Conservation (phyloP, 2,888 invertebrate species). For the Dryococelus australis region DNA sequence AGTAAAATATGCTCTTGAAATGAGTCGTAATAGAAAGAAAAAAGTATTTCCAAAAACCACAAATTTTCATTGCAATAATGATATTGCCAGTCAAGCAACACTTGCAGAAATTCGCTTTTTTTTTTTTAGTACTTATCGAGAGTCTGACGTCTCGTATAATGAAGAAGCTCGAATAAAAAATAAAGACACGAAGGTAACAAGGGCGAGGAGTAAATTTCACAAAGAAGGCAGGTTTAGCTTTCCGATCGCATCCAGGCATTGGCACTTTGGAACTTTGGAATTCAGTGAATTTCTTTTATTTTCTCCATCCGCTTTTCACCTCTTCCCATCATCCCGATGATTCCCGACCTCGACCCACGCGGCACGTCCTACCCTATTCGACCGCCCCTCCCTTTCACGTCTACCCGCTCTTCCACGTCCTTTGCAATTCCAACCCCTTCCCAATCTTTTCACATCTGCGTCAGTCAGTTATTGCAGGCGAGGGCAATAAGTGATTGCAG, state of each 20-base stretch:
- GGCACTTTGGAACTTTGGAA: not conserved
- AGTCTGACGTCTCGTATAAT: not conserved
- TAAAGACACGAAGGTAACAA: not conserved
- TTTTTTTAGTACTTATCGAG: too few species aligned
- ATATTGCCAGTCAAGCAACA: too few species aligned
- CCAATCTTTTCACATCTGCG: too few species aligned
- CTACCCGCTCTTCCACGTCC: not conserved
- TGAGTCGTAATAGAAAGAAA: too few species aligned
- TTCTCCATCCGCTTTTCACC: not conserved
- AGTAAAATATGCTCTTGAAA: too few species aligned
- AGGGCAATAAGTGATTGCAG: too few species aligned
- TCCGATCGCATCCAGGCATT: not conserved
- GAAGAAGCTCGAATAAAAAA: not conserved
- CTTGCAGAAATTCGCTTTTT: too few species aligned
- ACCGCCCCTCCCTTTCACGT: not conserved
- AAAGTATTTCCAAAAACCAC: too few species aligned
- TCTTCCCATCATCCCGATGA: too few species aligned
- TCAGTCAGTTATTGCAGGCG: too few species aligned
- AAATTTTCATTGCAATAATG: too few species aligned
- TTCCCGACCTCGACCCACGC: not conserved
- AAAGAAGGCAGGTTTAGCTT: not conserved
- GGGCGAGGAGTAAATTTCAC: not conserved
- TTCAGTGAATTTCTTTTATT: not conserved
- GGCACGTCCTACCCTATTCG: not conserved
- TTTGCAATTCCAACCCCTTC: too few species aligned